Conservation (phyloP, 1,140 invertebrate species). For the Chelonus insularis region DNA sequence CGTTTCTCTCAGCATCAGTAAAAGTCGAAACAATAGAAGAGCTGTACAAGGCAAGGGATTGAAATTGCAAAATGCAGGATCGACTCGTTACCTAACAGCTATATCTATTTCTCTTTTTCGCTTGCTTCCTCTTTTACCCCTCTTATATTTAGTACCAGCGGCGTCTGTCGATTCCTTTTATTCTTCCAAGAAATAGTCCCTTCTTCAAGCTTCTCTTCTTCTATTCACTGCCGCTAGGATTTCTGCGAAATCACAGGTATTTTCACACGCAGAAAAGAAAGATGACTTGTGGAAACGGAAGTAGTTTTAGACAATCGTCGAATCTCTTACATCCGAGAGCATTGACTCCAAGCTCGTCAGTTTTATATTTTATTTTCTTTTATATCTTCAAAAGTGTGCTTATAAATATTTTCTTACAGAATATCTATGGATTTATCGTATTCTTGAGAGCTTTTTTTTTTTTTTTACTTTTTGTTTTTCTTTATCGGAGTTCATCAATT, state of each 20-base stretch:
- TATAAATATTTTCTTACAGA: conserved; percentile 31
- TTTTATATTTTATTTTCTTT: conserved; percentile 33
- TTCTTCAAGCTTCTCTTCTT: conserved; percentile 29
- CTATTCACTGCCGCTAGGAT: conserved; percentile 24
- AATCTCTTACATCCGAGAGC: conserved; percentile 37
- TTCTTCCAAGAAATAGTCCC: conserved; percentile 26
- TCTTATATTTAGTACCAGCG: not conserved
- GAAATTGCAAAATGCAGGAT: conserved; percentile 37
- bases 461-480: too few relatives aligned
- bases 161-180: not conserved
- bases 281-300: conserved; percentile 38
- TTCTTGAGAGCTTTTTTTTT: too few relatives aligned
- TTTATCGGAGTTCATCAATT: too few relatives aligned
- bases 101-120: conserved; percentile 11
- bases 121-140: conserved; percentile 15
- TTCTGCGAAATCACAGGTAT: conserved; percentile 2
- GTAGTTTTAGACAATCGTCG: conserved; percentile 48
- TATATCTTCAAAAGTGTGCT: not conserved
- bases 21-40: conserved; percentile 34
- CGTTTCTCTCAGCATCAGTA: not conserved
- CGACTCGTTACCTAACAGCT: conserved; percentile 20
- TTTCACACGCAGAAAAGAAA: not conserved
- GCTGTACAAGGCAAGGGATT: conserved; percentile 27
- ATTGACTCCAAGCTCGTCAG: too few relatives aligned
- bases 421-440: too few relatives aligned